Evolutionary conservation across 2,113 vertebrate genomes (phyloP), one percentile per base, ranked within the genome.

Genomic region (Candoia aspera): DNA sequence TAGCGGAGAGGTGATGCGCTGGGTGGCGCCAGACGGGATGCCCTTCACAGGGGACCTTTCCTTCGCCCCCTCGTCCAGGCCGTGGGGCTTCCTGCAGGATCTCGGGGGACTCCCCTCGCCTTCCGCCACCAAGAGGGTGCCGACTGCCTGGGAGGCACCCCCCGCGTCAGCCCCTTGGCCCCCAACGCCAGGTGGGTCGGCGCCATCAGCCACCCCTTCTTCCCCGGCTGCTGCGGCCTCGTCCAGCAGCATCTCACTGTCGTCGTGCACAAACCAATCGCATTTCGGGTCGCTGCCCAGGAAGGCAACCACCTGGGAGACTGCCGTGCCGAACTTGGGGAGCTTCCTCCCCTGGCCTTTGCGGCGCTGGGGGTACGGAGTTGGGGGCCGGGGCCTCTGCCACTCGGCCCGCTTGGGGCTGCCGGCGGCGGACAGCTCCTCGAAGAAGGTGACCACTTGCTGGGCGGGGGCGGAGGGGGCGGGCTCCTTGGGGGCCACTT

Each of bases 311-410:
- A 90, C 62, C 21, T 84, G 84, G 13, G 93, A 68, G 24, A 88
- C 21, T 0, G 87, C 84, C 0, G 88, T 49, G 26, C 83, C 68
- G 1, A 92, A 87, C n/a, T 53, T 46, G 62, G 93, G 84, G 1
- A 83, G 15, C 26, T 92, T 90, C 17, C 73, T 49, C 8, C 86
- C 57, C 12, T 89, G 93, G 1, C 89, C 58, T 33, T 93, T 93
- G 15, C 90, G 92, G 23, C 90, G 91, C 86, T 88, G 92, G 0
- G 68, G 87, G 90, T 93, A 91, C 0, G 93, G 92, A 4, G 89
- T 88, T 0, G 90, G 88, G 1, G 57, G 84, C 57, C 86, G 86
- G 4, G 83, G 90, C 83, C 46, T 64, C 4, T 86, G 92, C 86
- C 92, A 90, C 26, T 93, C 92, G 0, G 68, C 11, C 57, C 68